Evolutionary conservation across 2,113 vertebrate genomes (phyloP).

Genomic region (Psittacus erithacus): DNA sequence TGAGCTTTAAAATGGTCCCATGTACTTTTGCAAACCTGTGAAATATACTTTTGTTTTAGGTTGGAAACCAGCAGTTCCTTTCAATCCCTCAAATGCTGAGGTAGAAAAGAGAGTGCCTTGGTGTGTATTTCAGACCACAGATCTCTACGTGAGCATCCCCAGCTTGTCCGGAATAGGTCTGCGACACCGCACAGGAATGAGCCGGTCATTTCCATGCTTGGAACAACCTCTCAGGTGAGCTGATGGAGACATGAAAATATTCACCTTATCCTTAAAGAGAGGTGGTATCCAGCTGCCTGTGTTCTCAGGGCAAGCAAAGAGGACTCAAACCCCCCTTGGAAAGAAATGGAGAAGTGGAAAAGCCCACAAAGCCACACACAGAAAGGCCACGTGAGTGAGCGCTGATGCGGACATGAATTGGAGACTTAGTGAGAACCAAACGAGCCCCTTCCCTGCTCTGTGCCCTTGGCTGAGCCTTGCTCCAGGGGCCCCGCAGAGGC

Average conservation of each 20-base stretch:
- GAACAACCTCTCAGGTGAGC: not conserved
- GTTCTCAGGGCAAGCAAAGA: not conserved
- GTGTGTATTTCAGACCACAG: not conserved
- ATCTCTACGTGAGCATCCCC: not conserved
- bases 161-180: not conserved
- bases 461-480: not conserved
- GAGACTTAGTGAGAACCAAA: not conserved
- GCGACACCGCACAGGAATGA: accelerated
- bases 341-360: not conserved
- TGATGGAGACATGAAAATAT: not conserved
- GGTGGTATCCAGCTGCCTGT: not conserved
- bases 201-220: not conserved
- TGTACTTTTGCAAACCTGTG: not conserved
- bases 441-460: not conserved
- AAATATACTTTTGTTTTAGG: not conserved
- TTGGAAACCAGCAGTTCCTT: not conserved
- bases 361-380: accelerated
- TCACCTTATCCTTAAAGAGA: not conserved
- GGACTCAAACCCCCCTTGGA: accelerated
- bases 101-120: not conserved
- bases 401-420: accelerated
- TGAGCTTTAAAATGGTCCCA: not conserved
- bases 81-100: not conserved
- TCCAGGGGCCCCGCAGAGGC: not conserved
- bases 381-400: not conserved